Conservation (phyloP, 2,888 invertebrate genomes). For the Brenthis daphne region DNA sequence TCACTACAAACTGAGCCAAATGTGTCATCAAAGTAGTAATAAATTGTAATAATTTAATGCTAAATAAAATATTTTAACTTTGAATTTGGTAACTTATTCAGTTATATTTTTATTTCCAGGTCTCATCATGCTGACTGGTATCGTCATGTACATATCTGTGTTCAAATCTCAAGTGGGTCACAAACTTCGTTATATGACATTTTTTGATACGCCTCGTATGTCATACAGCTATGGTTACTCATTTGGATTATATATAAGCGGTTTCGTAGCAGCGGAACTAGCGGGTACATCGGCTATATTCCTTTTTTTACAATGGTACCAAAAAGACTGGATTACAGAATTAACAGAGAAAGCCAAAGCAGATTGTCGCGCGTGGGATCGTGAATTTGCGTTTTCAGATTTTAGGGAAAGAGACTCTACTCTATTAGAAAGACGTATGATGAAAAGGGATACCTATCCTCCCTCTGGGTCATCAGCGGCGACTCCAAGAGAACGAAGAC, state of each 20-base stretch:
- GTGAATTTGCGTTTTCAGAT: constrained; percentile 77
- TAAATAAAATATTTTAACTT: no score
- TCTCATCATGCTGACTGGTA: constrained; percentile 93
- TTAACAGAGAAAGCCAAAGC: constrained; percentile 76
- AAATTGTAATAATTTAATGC: no score
- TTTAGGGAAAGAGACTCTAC: constrained; percentile 74
- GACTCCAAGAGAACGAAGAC: constrained; percentile 80
- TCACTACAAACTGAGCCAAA: no score
- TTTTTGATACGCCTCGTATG: constrained; percentile 89
- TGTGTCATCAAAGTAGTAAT: no score
- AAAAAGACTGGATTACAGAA: constrained; percentile 84
- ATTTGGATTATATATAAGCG: constrained; percentile 92
- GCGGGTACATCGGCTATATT: constrained; percentile 94
- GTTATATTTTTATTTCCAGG: constrained; percentile 80
- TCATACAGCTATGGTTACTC: constrained; percentile 94
- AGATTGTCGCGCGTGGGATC: constrained; percentile 75
- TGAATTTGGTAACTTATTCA: no score
- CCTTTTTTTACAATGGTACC: constrained; percentile 91
- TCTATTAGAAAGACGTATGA: constrained; percentile 69
- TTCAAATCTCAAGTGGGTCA: constrained; percentile 95
- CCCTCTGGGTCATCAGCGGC: constrained; percentile 71
- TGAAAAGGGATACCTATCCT: constrained; percentile 76
- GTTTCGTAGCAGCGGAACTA: constrained; percentile 91
- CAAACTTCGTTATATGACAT: constrained; percentile 90
- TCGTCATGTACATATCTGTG: constrained; percentile 96